These are phyloP conservation scores for Mesitornis unicolor DNA, from an alignment of 2,113 vertebrate species.

Conservation along the genomic window DNA sequence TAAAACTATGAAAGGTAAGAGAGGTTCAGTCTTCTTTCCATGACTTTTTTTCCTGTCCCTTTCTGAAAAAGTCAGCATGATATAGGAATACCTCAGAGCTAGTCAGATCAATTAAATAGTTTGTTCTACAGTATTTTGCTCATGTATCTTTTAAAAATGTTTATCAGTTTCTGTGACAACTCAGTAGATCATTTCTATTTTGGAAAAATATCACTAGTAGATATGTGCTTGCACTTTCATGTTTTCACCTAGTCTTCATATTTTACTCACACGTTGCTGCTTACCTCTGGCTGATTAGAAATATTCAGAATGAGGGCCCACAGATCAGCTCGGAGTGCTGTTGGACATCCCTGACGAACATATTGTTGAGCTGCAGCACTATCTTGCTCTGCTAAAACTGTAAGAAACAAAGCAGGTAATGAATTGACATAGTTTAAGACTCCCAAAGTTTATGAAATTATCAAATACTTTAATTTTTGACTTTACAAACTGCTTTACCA, in stretches of 20 bases:
- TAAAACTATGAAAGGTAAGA: not conserved
- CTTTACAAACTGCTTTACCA: not conserved
- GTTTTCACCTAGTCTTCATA: not conserved
- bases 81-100: not conserved
- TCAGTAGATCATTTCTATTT: not conserved
- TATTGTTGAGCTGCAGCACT: slow-evolving; percentile 95
- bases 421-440: not conserved
- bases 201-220: not conserved
- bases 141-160: not conserved
- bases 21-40: not conserved
- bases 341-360: slow-evolving; percentile 92
- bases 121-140: not conserved
- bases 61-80: not conserved
- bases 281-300: slow-evolving; percentile 90
- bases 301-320: slow-evolving; percentile 94
- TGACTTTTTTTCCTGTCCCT: not conserved
- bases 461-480: not conserved
- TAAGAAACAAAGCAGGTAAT: not conserved
- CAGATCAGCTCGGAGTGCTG: slow-evolving; percentile 87
- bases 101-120: not conserved
- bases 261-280: not conserved
- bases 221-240: not conserved
- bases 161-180: not conserved
- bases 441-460: not conserved
- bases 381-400: slow-evolving; percentile 89